Conservation (phyloP, 2,797 vertebrate species). For the Enteromius afrohamiltoni region DNA sequence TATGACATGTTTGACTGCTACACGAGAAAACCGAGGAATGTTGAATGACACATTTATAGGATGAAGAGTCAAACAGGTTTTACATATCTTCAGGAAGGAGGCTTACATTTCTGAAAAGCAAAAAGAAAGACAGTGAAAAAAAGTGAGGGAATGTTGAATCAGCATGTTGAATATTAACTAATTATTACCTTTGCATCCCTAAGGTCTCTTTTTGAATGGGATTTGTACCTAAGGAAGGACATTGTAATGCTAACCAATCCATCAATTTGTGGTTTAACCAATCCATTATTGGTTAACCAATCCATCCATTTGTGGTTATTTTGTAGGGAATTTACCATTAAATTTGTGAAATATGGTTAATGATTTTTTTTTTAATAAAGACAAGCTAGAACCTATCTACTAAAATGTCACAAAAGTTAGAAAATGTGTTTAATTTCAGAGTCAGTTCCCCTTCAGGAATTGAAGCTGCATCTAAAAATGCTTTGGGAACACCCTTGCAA, state of each 20-base stretch:
- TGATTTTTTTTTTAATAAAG: not conserved
- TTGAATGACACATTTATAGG: conserved; percentile 51
- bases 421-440: not conserved
- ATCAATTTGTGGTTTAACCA: too few species aligned
- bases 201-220: too few species aligned
- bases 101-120: conserved; percentile 62
- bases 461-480: too few species aligned
- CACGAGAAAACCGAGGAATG: conserved; percentile 28
- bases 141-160: not conserved
- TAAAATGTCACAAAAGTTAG: not conserved
- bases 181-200: too few species aligned
- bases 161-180: not conserved
- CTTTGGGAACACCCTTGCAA: too few species aligned
- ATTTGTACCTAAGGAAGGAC: too few species aligned
- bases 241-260: too few species aligned
- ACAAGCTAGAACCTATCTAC: not conserved
- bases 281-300: too few species aligned
- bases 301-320: not conserved
- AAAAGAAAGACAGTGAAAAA: conserved; percentile 21
- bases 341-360: not conserved
- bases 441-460: not conserved
- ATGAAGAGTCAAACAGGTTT: conserved; percentile 64
- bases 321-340: not conserved
- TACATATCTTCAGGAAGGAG: conserved; percentile 68
- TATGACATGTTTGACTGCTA: conserved; percentile 29